phyloP scores from a whole-genome alignment of 1,140 invertebrate species.

The Diorhabda carinulata region DNA sequence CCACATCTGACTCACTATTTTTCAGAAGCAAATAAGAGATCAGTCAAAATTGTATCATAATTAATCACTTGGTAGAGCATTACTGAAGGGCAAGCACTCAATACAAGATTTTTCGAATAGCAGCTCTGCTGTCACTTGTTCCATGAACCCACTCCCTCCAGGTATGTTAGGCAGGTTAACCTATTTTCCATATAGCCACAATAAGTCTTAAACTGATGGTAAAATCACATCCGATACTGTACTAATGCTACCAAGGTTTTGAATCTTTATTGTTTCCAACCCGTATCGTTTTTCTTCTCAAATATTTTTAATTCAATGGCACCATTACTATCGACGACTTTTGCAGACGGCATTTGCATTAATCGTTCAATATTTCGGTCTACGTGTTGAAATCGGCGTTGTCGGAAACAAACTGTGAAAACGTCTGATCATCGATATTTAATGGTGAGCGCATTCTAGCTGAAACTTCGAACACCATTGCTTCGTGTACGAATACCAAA shows the following conservation, averaged over 20 bases:
- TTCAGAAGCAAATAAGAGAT: background rate
- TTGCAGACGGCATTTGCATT: background rate
- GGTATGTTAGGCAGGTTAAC: slow-evolving; percentile 18
- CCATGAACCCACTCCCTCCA: slow-evolving; percentile 37
- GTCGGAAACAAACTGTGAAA: slow-evolving; percentile 43
- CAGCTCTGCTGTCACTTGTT: slow-evolving; percentile 20
- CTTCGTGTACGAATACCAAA: slow-evolving; percentile 37
- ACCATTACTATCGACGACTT: background rate
- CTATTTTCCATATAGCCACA: slow-evolving; percentile 30
- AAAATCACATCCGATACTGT: background rate
- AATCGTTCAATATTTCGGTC: slow-evolving; percentile 21
- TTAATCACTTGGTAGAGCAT: slow-evolving; percentile 26
- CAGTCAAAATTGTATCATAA: background rate
- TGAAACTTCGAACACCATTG: slow-evolving; percentile 35
- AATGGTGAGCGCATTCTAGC: slow-evolving; percentile 28
- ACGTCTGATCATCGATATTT: slow-evolving; percentile 23
- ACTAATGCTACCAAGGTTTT: slow-evolving; percentile 10
- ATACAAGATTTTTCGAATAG: slow-evolving; percentile 22
- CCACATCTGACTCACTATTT: background rate
- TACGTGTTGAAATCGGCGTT: slow-evolving; percentile 42
- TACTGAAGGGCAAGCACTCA: slow-evolving; percentile 31
- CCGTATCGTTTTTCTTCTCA: background rate
- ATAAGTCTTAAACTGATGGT: slow-evolving; percentile 11
- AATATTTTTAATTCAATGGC: background rate
- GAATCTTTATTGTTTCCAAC: slow-evolving; percentile 15